phyloP scores from a whole-genome alignment of 2,888 invertebrate species.

The Elmis aenea region DNA sequence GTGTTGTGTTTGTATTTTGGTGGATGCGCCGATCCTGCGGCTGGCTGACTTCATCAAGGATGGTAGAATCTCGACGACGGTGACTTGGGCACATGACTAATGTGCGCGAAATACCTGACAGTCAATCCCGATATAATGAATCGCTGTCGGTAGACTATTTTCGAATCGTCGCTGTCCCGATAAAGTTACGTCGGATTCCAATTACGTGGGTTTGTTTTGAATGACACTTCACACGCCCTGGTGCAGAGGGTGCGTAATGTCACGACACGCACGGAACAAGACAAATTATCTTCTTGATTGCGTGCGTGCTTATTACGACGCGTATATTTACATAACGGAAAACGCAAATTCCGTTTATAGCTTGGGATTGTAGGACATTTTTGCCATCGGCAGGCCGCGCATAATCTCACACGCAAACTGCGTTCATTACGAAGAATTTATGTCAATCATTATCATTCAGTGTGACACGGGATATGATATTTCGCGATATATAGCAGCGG shows the following conservation, averaged over 20 bases:
- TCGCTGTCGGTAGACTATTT: constrained; percentile 14
- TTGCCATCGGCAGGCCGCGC: constrained; percentile 15
- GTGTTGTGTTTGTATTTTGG: no score
- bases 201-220: constrained; percentile 30
- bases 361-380: constrained; percentile 21
- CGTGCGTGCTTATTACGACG: constrained; percentile 28
- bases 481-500: constrained; percentile 38
- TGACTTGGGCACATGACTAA: constrained; percentile 13
- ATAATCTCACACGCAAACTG: constrained; percentile 33
- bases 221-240: constrained; percentile 34
- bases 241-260: constrained; percentile 20
- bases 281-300: constrained; percentile 34
- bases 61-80: constrained; percentile 3
- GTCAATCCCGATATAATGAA: constrained; percentile 16
- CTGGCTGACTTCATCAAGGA: no score
- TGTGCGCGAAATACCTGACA: constrained; percentile 17
- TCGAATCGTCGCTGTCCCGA: constrained; percentile 21
- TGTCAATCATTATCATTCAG: constrained; percentile 48
- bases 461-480: constrained; percentile 47
- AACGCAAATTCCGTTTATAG: constrained; percentile 30
- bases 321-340: constrained; percentile 27
- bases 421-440: constrained; percentile 47
- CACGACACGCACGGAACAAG: constrained; percentile 31
- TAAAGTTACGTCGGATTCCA: constrained; percentile 23
- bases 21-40: no score